Percentiles rank a stretch among this genome's conserved stretches.
phyloP scores from a whole-genome alignment of 2,888 invertebrate species.

The Drosophila siamana region DNA sequence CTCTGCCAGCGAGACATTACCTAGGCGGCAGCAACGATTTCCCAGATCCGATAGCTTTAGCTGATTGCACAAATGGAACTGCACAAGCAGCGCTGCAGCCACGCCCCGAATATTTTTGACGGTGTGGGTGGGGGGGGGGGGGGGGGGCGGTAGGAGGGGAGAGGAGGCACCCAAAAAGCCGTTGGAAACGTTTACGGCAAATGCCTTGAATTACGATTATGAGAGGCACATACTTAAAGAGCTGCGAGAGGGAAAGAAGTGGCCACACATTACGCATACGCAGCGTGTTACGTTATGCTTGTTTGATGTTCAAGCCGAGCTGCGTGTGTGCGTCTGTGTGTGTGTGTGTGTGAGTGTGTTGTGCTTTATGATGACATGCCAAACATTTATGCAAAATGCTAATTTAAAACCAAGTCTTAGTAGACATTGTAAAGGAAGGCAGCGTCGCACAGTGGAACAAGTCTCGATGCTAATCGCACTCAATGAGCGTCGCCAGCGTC shows the following conservation, averaged over 20 bases:
- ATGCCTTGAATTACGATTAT: too few relatives aligned
- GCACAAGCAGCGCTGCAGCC: slow-evolving; percentile 38
- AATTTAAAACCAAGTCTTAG: slow-evolving; percentile 70
- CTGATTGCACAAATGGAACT: slow-evolving; percentile 71
- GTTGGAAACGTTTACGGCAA: slow-evolving; percentile 25
- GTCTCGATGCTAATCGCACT: too few relatives aligned
- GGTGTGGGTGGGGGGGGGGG: too few relatives aligned
- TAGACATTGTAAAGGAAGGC: too few relatives aligned
- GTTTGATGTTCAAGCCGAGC: slow-evolving; percentile 68
- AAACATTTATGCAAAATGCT: slow-evolving; percentile 77
- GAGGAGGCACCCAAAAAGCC: slow-evolving; percentile 21
- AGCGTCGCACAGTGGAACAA: slow-evolving; percentile 31
- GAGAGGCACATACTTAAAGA: slow-evolving; percentile 28
- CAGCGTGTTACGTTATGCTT: slow-evolving; percentile 63
- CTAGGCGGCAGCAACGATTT: slow-evolving; percentile 55
- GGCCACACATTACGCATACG: slow-evolving; percentile 66
- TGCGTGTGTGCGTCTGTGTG: slow-evolving; percentile 35
- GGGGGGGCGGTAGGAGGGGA: too few relatives aligned
- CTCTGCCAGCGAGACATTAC: slow-evolving; percentile 68
- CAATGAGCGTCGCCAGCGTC: too few relatives aligned
- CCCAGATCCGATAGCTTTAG: slow-evolving; percentile 62
- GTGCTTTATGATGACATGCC: slow-evolving; percentile 69
- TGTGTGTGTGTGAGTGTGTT: slow-evolving; percentile 38
- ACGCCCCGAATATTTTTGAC: too few relatives aligned
- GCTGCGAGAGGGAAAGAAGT: slow-evolving; percentile 7